Percentiles rank a stretch among this genome's conserved stretches.
Evolutionary conservation across 1,140 invertebrate species (phyloP).

Genomic region (Bombyx mandarina): DNA sequence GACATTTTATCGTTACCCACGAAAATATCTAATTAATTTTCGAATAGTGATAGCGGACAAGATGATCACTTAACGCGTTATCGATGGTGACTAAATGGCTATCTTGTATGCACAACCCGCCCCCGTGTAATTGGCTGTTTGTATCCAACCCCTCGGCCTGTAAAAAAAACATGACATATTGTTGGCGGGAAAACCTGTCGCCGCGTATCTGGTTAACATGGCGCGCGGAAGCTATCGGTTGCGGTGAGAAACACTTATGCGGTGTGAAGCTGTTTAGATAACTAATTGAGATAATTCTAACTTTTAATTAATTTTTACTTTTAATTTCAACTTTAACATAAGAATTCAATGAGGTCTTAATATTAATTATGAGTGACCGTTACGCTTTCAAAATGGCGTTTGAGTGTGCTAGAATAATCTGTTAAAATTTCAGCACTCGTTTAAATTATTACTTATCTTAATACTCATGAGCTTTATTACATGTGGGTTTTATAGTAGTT

Average conservation of each 20-base stretch:
- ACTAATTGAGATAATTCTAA: constrained; percentile 29
- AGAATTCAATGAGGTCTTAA: neutral
- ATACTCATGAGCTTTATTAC: too few relatives aligned
- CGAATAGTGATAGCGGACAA: constrained; percentile 19
- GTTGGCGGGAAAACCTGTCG: constrained; percentile 65
- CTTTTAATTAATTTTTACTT: neutral
- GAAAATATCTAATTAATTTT: constrained; percentile 15
- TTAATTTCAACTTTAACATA: too few relatives aligned
- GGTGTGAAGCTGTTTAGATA: constrained; percentile 51
- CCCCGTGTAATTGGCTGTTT: constrained; percentile 66
- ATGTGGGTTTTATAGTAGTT: too few relatives aligned
- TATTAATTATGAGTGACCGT: neutral
- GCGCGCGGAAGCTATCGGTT: constrained; percentile 45
- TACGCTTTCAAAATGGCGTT: neutral
- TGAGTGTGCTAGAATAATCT: too few relatives aligned
- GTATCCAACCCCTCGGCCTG: constrained; percentile 56
- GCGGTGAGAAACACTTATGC: constrained; percentile 55
- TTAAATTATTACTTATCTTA: too few relatives aligned
- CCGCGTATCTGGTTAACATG: constrained; percentile 52
- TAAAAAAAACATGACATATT: constrained; percentile 66
- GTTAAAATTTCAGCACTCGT: too few relatives aligned
- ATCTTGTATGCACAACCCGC: constrained; percentile 51
- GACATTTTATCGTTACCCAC: neutral
- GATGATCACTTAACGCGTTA: constrained; percentile 47
- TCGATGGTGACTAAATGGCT: constrained; percentile 48